phyloP scores from a whole-genome alignment of 2,888 invertebrate genomes.

The Buathra laborator region DNA sequence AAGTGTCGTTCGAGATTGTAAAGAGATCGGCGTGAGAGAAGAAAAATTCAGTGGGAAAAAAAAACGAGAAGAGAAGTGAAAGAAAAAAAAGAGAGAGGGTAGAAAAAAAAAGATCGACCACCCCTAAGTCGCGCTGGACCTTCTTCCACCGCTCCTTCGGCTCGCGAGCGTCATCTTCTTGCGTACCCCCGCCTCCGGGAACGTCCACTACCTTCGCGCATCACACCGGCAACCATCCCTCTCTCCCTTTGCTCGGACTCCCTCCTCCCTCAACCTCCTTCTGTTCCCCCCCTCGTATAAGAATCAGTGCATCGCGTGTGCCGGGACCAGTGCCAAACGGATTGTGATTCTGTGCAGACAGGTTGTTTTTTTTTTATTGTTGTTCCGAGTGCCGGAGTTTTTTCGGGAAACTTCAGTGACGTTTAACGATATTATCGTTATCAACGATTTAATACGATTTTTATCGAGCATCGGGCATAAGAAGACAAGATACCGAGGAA shows the following conservation, averaged over 20 bases:
- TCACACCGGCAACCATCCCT: constrained; percentile 61
- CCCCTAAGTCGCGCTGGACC: constrained; percentile 48
- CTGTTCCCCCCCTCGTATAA: constrained; percentile 79
- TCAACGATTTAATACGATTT: neutral
- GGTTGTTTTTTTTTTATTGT: constrained; percentile 60
- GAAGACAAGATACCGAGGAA: neutral
- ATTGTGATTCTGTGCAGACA: constrained; percentile 81
- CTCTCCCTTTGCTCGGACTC: constrained; percentile 66
- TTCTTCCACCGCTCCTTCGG: constrained; percentile 29
- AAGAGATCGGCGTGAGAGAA: neutral
- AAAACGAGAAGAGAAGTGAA: too few relatives aligned
- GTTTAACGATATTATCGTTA: constrained; percentile 13
- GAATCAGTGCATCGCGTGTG: constrained; percentile 83
- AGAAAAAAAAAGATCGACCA: constrained; percentile 38
- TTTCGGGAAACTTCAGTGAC: constrained; percentile 39
- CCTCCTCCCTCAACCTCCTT: constrained; percentile 73
- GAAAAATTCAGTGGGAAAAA: neutral
- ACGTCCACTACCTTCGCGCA: constrained; percentile 64
- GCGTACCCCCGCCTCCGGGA: constrained; percentile 58
- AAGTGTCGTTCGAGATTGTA: constrained; percentile 4
- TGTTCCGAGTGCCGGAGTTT: constrained; percentile 39
- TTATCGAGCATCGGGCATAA: neutral
- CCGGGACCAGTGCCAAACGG: constrained; percentile 82
- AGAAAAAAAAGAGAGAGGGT: neutral
- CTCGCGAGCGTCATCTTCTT: constrained; percentile 68